Evolutionary conservation across 2,113 vertebrate species (phyloP).

Genomic region (Ictalurus furcatus): DNA sequence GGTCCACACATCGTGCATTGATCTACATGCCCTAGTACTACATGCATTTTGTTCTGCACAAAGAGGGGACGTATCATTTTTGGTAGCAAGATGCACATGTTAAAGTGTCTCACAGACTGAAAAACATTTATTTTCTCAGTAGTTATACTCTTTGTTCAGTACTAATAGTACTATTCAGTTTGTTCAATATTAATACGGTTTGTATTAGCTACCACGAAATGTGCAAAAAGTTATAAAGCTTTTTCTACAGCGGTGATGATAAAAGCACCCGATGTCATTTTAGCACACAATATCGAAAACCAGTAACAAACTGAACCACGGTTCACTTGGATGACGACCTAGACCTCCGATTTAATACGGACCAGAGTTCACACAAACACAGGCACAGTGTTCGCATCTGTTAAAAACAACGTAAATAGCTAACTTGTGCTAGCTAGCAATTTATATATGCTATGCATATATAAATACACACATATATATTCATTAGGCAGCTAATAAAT

Average conservation of each 20-base stretch:
- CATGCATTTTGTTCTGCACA: background rate
- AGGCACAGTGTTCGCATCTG: background rate
- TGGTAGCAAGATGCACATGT: background rate
- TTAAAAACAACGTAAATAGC: background rate
- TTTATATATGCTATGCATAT: background rate
- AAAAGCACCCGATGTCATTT: background rate
- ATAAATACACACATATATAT: background rate
- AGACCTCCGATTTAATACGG: background rate
- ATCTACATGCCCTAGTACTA: background rate
- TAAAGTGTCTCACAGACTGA: background rate
- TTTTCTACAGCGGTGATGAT: background rate
- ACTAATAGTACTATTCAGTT: background rate
- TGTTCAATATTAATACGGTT: background rate
- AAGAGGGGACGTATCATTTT: background rate
- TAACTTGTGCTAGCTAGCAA: background rate
- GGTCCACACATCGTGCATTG: background rate
- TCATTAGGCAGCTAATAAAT: background rate
- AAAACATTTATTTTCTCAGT: background rate
- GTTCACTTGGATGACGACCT: background rate
- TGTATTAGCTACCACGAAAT: background rate
- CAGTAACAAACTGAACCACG: background rate
- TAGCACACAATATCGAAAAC: background rate
- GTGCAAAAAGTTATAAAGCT: background rate
- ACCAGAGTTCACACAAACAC: background rate
- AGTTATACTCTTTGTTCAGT: background rate